Conservation (phyloP, 1,140 invertebrate genomes). For the Acromyrmex charruanus region DNA sequence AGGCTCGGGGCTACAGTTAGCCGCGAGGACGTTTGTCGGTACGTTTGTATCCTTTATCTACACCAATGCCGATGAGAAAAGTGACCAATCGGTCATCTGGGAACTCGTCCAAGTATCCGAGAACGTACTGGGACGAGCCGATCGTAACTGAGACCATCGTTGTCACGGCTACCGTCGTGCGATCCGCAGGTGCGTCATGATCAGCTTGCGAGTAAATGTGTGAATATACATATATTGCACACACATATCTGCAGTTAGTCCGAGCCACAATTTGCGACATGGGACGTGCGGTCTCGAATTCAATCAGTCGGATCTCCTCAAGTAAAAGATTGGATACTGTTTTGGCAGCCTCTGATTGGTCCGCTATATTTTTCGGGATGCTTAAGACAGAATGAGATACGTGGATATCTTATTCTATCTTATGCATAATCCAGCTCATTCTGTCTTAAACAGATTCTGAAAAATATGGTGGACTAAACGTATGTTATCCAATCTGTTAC, state of each 20-base stretch:
- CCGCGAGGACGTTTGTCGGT: background rate
- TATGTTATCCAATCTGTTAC: too few species aligned
- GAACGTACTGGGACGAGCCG: conserved; percentile 14
- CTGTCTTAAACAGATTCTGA: too few species aligned
- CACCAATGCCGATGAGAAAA: conserved; percentile 8
- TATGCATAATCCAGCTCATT: too few species aligned
- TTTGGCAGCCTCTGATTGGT: too few species aligned
- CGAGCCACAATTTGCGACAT: conserved; percentile 47
- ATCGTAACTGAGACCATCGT: conserved; percentile 31
- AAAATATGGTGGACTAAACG: too few species aligned
- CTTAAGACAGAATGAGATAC: too few species aligned
- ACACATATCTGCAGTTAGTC: conserved; percentile 17
- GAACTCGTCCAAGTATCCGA: conserved; percentile 36
- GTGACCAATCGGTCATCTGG: conserved; percentile 33
- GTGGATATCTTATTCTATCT: too few species aligned
- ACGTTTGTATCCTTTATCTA: conserved; percentile 26
- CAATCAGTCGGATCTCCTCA: background rate
- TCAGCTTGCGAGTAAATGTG: conserved; percentile 21
- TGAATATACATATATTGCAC: background rate
- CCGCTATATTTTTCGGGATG: too few species aligned
- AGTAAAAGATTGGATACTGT: too few species aligned
- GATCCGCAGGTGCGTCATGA: conserved; percentile 50
- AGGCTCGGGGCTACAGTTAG: background rate
- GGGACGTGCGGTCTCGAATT: conserved; percentile 13
- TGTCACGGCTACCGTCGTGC: conserved; percentile 34